Base-by-base conservation (phyloP, 1,140 invertebrate genomes). In the Rhyacophila brunnea region DNA sequence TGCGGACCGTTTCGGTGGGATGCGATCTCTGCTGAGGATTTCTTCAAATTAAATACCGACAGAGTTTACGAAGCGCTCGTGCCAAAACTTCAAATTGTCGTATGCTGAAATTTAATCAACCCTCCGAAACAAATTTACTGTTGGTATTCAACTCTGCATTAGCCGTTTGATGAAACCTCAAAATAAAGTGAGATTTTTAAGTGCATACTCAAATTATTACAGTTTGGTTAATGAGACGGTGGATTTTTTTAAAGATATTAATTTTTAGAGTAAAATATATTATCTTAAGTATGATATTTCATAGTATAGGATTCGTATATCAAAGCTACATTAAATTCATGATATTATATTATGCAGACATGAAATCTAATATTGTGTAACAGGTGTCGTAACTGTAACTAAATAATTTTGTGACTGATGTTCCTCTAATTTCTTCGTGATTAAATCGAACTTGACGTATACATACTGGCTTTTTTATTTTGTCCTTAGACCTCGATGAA, bases 381-480 rank as follows among this genome's bases (percentile, higher is more conserved):
- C 57, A 48, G 62, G 54, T 64, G 58, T 64, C 48, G 45, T 46
- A 57, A 64, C 19, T 20, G 50, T 46, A 28, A 36, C 54, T 61
- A 58, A 61, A 61, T 65, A 51, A 65, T 72, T 68, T 71, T 71
- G 70, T 71, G 74, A 77, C 75, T 75, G 73, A 77, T 73, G 75
- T 79, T 79, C 77, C 77, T 79, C 69, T 65, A 68, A 72, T 71
- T 68, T 58, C 62, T 72, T 64, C 38, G 52, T 64, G 62, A 64
- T 64, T 60, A 64, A 64, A 64, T 60, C 58, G 57, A 64, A 64
- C 49, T 59, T 51, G 53, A 59, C 57, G 53, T 62, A 62, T 28
- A 42, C 38, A n/a, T 40, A 13, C n/a, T 28, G 3, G 9, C 9
- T 28, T 28, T 28, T 28, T 28, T 28, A 28, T 28, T 28, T 28